A percentile compares a stretch with the other conserved stretches of the same genome.
Evolutionary conservation across 2,113 vertebrate genomes (phyloP).

Genomic region (Psilopogon haemacephalus): DNA sequence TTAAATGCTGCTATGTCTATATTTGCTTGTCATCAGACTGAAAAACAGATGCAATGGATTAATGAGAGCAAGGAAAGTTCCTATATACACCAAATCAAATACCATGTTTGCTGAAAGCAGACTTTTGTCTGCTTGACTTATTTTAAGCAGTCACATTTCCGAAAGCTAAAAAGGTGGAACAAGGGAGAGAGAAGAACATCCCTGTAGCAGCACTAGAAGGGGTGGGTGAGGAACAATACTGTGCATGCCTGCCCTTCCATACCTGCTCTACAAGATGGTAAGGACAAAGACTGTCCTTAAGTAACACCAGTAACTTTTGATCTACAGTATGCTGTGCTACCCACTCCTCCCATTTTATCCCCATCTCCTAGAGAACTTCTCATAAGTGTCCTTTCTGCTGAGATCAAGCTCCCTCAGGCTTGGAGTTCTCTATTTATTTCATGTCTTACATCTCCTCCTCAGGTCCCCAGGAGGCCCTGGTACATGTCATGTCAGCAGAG

Average conservation of each 20-base stretch:
- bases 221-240: fast-evolving
- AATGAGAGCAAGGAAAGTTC: neutral
- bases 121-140: neutral
- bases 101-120: neutral
- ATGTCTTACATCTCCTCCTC: neutral
- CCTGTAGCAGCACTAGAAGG: neutral
- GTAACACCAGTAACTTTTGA: neutral
- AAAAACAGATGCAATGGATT: neutral
- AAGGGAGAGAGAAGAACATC: neutral
- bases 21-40: neutral
- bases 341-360: neutral
- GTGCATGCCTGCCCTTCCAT: neutral
- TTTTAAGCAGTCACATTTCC: neutral
- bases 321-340: neutral
- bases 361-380: neutral
- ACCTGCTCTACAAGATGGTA: neutral
- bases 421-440: neutral
- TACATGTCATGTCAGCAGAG: fast-evolving
- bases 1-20: neutral
- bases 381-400: neutral
- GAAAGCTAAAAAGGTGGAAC: neutral
- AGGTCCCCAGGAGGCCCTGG: neutral
- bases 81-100: neutral
- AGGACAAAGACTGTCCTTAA: neutral
- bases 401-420: neutral